Evolutionary conservation across 2,888 invertebrate species (phyloP).

Genomic region (Habroteleia sp.): DNA sequence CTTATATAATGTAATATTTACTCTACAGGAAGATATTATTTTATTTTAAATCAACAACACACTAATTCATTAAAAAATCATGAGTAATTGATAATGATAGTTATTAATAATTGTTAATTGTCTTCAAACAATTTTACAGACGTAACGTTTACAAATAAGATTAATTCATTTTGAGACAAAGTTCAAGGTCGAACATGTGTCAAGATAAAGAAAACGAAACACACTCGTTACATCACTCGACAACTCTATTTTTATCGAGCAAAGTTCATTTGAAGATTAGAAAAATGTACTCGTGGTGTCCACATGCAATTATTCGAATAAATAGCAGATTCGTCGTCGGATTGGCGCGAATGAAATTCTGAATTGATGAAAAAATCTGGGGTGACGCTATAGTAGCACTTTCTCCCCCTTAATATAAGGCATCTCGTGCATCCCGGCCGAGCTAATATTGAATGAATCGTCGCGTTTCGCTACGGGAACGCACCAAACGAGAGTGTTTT

Average conservation of each 20-base stretch:
- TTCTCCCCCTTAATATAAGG: slow-evolving; percentile 22
- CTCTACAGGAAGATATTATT: too few species aligned
- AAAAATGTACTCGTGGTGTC: slow-evolving; percentile 22
- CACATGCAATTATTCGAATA: slow-evolving; percentile 24
- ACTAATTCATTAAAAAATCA: too few species aligned
- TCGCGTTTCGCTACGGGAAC: slow-evolving; percentile 36
- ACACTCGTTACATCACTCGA: slow-evolving; percentile 42
- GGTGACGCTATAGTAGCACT: slow-evolving; percentile 12
- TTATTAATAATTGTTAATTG: too few species aligned
- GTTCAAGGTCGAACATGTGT: slow-evolving; percentile 58
- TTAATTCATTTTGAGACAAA: slow-evolving; percentile 54
- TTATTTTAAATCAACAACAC: too few species aligned
- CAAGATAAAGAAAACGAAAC: slow-evolving; percentile 54
- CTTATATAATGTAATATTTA: too few species aligned
- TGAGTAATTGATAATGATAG: too few species aligned
- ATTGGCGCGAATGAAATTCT: slow-evolving; percentile 17
- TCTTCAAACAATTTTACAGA: too few species aligned
- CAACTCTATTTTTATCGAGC: slow-evolving; percentile 49
- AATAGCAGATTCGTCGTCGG: slow-evolving; percentile 15
- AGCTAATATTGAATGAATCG: slow-evolving; percentile 51
- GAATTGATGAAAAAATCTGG: slow-evolving; percentile 23
- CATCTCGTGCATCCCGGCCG: slow-evolving; percentile 28
- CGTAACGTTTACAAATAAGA: slow-evolving; percentile 5
- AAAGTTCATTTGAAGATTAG: slow-evolving; percentile 51
- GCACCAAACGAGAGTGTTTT: slow-evolving; percentile 62